A percentile compares a stretch with the other conserved stretches of the same genome.
Conservation (phyloP, 1,140 invertebrate species). For the Leptinotarsa texana region DNA sequence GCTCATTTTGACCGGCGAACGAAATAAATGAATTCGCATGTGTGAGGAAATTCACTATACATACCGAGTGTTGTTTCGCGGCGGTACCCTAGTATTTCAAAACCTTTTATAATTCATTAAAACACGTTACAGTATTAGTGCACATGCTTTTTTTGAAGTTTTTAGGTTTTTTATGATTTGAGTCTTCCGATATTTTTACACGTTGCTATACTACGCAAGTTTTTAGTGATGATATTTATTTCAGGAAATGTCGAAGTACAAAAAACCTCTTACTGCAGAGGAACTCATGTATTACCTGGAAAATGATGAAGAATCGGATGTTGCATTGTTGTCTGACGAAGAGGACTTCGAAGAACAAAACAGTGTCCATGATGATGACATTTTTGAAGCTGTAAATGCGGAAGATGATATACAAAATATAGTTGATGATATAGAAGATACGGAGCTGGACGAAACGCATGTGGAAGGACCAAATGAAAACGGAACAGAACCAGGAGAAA, state of each 20-base stretch:
- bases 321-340: slow-evolving; percentile 9
- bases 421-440: slow-evolving; percentile 6
- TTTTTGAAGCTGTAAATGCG: slow-evolving; percentile 1
- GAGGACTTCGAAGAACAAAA: slow-evolving; percentile 11
- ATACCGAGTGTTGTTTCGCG: too few species aligned
- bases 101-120: too few species aligned
- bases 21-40: too few species aligned
- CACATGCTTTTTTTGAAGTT: neutral
- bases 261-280: slow-evolving; percentile 13
- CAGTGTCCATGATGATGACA: slow-evolving; percentile 1
- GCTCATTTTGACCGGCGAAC: too few species aligned
- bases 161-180: slow-evolving; percentile 6
- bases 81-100: too few species aligned
- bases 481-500: neutral
- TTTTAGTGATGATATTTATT: slow-evolving; percentile 11
- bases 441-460: slow-evolving; percentile 6
- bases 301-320: slow-evolving; percentile 11
- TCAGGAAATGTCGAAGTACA: slow-evolving; percentile 14
- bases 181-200: slow-evolving; percentile 2
- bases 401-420: slow-evolving; percentile 11
- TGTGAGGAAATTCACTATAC: too few species aligned
- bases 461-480: slow-evolving; percentile 5
- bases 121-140: too few species aligned
- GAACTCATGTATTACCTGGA: slow-evolving; percentile 2
- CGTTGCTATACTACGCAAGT: slow-evolving; percentile 4